Evolutionary conservation across 2,797 vertebrate genomes (phyloP).

Genomic region (Dromococcyx pavoninus): DNA sequence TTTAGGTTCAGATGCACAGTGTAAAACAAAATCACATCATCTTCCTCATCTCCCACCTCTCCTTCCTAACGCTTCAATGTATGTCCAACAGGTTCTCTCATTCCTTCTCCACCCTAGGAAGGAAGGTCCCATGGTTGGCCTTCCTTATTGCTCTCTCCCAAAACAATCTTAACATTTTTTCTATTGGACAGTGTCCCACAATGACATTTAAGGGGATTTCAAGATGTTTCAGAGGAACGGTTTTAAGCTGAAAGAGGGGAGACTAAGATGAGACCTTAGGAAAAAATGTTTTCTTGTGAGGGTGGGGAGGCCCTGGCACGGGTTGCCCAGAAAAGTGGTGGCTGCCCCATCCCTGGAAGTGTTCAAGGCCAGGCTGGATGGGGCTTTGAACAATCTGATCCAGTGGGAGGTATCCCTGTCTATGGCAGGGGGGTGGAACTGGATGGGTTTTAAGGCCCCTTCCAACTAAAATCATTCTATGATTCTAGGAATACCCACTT

Average conservation of each 20-base stretch:
- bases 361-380: no score
- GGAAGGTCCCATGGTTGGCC: neutral
- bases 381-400: no score
- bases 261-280: no score
- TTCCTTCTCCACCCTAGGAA: neutral
- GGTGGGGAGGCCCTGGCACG: no score
- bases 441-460: no score
- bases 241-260: no score
- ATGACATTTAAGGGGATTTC: neutral
- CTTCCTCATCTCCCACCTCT: neutral
- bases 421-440: no score
- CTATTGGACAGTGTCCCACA: neutral
- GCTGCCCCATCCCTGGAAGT: no score
- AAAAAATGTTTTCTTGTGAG: no score
- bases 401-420: no score
- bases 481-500: neutral
- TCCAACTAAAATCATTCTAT: no score
- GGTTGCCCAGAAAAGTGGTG: no score
- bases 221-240: neutral
- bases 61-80: neutral
- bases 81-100: neutral
- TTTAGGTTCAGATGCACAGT: accelerated
- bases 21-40: neutral
- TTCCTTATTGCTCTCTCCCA: neutral
- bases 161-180: neutral